Conservation (phyloP, 1,140 invertebrate genomes). For the Zaprionus tsacasi region DNA sequence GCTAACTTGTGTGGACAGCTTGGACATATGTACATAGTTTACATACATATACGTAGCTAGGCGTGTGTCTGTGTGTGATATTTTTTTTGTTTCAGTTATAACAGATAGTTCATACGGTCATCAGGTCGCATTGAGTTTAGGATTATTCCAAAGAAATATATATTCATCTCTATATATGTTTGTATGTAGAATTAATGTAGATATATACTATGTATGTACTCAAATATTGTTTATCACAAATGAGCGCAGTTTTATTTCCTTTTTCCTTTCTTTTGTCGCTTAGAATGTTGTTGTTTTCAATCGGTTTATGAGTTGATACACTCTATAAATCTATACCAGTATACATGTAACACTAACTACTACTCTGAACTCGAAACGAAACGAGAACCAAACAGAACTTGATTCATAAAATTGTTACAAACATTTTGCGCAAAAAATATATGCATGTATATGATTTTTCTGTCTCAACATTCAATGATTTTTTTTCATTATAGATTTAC, state of each 20-base stretch:
- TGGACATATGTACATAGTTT: neutral
- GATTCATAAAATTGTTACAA: slow-evolving; percentile 24
- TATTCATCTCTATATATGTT: slow-evolving; percentile 25
- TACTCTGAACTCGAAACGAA: slow-evolving; percentile 21
- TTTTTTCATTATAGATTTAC: slow-evolving; percentile 23
- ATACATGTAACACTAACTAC: slow-evolving; percentile 17
- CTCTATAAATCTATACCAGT: slow-evolving; percentile 1
- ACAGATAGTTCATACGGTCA: slow-evolving; percentile 17
- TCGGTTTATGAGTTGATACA: slow-evolving; percentile 23
- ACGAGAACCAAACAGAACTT: slow-evolving; percentile 15
- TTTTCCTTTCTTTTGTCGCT: slow-evolving; percentile 1
- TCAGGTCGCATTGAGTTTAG: slow-evolving; percentile 74
- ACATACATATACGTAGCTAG: slow-evolving; percentile 14
- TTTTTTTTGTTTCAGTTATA: slow-evolving; percentile 26
- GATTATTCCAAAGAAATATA: slow-evolving; percentile 43
- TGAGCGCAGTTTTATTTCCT: slow-evolving; percentile 34
- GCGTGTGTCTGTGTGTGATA: slow-evolving; percentile 7
- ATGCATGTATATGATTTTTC: slow-evolving; percentile 11
- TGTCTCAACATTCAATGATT: slow-evolving; percentile 22
- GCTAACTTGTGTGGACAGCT: slow-evolving; percentile 39
- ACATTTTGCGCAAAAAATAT: slow-evolving; percentile 18
- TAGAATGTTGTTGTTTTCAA: slow-evolving; percentile 18
- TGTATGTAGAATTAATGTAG: slow-evolving; percentile 30
- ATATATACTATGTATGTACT: slow-evolving; percentile 41
- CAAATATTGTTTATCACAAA: slow-evolving; percentile 58